Evolutionary conservation across 2,797 vertebrate species (phyloP).

Genomic region (Hyperoplus immaculatus): DNA sequence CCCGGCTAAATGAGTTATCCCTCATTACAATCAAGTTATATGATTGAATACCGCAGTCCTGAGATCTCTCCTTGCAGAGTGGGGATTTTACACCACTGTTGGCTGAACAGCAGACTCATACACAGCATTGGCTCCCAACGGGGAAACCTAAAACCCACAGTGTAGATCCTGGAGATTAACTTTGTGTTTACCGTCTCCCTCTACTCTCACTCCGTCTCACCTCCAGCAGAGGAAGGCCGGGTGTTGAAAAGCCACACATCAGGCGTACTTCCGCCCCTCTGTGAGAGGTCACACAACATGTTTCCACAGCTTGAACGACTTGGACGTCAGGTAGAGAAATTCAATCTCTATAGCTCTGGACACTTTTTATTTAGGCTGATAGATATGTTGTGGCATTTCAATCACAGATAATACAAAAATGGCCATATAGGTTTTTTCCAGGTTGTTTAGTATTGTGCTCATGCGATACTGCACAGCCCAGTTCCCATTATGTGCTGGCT

Average conservation of each 20-base stretch:
- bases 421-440: not conserved
- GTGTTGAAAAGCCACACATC: conserved; percentile 52
- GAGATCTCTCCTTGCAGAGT: conserved; percentile 58
- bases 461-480: not conserved
- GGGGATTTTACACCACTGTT: conserved; percentile 49
- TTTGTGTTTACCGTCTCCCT: conserved; percentile 54
- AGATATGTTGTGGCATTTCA: not conserved
- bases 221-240: conserved; percentile 25
- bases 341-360: not conserved
- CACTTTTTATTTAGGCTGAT: not conserved
- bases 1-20: conserved; percentile 27
- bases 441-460: conserved; percentile 11
- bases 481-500: conserved; percentile 38
- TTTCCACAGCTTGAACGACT: conserved; percentile 58
- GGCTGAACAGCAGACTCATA: conserved; percentile 47
- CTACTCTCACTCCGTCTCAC: conserved; percentile 41
- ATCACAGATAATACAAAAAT: not conserved
- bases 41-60: conserved; percentile 29
- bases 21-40: conserved; percentile 29
- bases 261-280: conserved; percentile 29
- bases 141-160: conserved; percentile 67
- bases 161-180: conserved; percentile 68
- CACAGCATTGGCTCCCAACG: conserved; percentile 43
- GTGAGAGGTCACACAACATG: conserved; percentile 52
- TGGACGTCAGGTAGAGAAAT: conserved; percentile 25